phyloP scores from a whole-genome alignment of 2,113 vertebrate genomes.

The Chionodraco myersi region DNA sequence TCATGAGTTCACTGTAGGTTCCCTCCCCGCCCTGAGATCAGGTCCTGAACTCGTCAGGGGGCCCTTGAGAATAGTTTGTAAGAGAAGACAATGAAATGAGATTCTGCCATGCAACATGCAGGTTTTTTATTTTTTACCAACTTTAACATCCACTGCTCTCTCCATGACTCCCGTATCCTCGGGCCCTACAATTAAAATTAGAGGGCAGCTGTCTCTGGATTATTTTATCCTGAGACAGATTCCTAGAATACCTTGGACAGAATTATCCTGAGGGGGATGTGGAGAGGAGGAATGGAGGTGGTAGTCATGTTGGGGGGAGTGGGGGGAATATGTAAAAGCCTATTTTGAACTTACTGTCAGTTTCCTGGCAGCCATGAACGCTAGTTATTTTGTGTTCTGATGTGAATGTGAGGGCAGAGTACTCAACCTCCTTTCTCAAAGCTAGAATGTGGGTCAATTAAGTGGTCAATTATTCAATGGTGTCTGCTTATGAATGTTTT shows the following conservation, averaged over 20 bases:
- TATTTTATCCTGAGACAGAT: slow-evolving; percentile 79
- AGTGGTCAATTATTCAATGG: no score
- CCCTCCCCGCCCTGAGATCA: slow-evolving; percentile 15
- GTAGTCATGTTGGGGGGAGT: slow-evolving; percentile 57
- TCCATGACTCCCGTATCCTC: slow-evolving; percentile 59
- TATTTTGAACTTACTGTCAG: slow-evolving; percentile 68
- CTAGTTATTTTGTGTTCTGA: slow-evolving; percentile 24
- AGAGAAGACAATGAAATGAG: slow-evolving; percentile 22
- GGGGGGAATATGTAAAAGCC: slow-evolving; percentile 43
- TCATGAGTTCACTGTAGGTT: slow-evolving; percentile 39
- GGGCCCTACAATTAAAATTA: slow-evolving; percentile 80
- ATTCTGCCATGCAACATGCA: slow-evolving; percentile 8
- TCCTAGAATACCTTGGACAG: slow-evolving; percentile 80
- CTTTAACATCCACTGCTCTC: slow-evolving; percentile 16
- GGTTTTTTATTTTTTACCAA: slow-evolving; percentile 27
- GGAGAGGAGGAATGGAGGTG: slow-evolving; percentile 57
- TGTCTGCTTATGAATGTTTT: slow-evolving; percentile 9
- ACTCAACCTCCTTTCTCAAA: not conserved
- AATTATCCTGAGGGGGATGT: slow-evolving; percentile 71
- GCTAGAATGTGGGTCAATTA: no score
- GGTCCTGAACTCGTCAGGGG: slow-evolving; percentile 42
- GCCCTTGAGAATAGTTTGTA: slow-evolving; percentile 20
- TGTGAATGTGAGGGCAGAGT: slow-evolving; percentile 2
- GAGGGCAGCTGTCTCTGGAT: slow-evolving; percentile 82
- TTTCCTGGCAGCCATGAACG: slow-evolving; percentile 7